Percentiles rank a stretch among this genome's conserved stretches.
Conservation (phyloP, 2,113 vertebrate genomes). For the Turdus rufiventris region DNA sequence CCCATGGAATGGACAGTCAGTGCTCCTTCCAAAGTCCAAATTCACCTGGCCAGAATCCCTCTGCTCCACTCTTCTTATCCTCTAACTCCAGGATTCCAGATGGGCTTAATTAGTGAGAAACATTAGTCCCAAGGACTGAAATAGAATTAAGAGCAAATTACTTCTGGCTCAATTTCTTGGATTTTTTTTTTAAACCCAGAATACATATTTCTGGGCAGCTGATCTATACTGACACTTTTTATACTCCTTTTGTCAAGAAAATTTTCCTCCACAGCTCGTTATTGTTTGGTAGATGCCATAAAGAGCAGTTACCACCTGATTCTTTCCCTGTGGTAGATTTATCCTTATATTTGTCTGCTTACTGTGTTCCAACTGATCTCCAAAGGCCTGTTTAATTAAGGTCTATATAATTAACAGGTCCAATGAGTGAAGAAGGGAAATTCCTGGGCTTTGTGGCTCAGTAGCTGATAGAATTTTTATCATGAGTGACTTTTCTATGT, state of each 20-base stretch:
- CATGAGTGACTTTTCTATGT: neutral
- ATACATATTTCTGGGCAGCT: neutral
- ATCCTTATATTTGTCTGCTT: neutral
- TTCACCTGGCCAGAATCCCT: neutral
- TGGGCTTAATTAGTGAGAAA: neutral
- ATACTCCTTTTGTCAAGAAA: neutral
- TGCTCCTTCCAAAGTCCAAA: neutral
- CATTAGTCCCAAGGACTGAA: neutral
- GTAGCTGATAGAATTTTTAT: neutral
- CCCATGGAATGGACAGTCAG: rapidly evolving
- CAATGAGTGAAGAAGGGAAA: neutral
- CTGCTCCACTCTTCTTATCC: neutral
- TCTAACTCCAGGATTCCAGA: neutral
- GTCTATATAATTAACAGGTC: neutral
- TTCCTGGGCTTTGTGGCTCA: neutral
- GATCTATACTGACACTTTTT: neutral
- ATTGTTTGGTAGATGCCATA: neutral
- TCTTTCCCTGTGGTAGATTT: neutral
- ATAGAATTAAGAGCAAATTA: neutral
- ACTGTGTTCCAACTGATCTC: neutral
- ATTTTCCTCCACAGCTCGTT: neutral
- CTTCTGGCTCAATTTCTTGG: neutral
- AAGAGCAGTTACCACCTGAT: neutral
- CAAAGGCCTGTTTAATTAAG: neutral
- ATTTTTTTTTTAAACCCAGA: neutral